Evolutionary conservation across 1,140 invertebrate genomes (phyloP), one percentile per base, ranked within the genome.

Genomic region (Scaptomyza montana): DNA sequence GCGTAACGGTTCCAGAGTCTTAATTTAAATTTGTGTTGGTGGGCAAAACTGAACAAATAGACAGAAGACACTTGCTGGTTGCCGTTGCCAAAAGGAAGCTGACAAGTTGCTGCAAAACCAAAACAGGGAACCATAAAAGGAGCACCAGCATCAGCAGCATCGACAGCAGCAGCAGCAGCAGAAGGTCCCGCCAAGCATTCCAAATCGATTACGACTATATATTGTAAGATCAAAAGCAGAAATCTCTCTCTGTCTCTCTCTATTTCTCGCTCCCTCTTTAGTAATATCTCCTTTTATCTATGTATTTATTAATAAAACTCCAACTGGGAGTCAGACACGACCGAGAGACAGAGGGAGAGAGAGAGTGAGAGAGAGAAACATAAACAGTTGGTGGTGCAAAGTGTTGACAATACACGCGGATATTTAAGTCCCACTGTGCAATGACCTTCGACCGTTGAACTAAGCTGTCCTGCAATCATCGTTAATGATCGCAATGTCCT

Each of bases 401-500:
- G 82, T 89, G 84, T 84, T 87, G 84, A 87, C 84, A 87, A 77
- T 79, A 25, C 43, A 46, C 64, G 53, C 39, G 43, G 19, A 33
- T 33, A 49, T 47, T 57, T 57, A 25, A 36, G 67, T 80, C 80
- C 84, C 51, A 87, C 85, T 77, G 84, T 67, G 84, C 85, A 72
- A 80, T 33, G 84, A 72, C 84, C 84, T 87, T 87, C 84, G 65
- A 16, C 16, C 69, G 21, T 21, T 51, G 30, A 36, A 45, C 60
- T 25, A 56, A 41, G 56, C 43, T 54, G 56, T 76, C 74, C 67
- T 63, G 77, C 85, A 89, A 87, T 87, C 84, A 87, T 87, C 85
- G 85, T 87, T 87, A 87, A 87, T 89, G 84, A 87, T 87, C 62
- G 69, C 84, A 89, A 87, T 84, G 84, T 87, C 84, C 84, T 87